Base-by-base conservation (phyloP, 2,113 vertebrate genomes). In the Mystacornis crossleyi region DNA sequence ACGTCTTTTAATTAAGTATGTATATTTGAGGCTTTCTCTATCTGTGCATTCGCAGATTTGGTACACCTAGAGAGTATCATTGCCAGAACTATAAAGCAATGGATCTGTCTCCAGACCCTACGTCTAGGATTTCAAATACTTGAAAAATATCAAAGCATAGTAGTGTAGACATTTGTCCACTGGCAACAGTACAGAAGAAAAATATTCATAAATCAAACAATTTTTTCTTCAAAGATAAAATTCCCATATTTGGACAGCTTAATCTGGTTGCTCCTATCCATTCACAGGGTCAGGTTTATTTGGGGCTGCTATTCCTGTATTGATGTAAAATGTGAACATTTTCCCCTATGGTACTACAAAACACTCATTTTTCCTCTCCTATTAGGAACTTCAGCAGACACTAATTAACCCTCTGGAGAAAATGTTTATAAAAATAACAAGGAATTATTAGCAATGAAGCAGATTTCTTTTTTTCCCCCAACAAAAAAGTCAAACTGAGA, bases 381-480 rank as follows among this genome's bases (percentile, higher is more conserved):
- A 73, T 80, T 74, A 96, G 81, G 71, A 96, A 72, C 74, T 94
- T 93, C 66, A 80, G 62, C 45, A 96, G 93, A 90, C 70, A 91
- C 70, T 97, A 95, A 97, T 95, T 96, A 94, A 95, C 67, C 74
- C 93, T 96, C 93, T 90, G 74, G 96, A 96, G 93, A 95, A 96
- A 96, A 91, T 62, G 13, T 87, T 94, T 90, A 82, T 94, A 88
- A 93, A 94, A 96, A 83, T 90, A 93, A 83, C 57, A 90, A 77
- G 54, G 50, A 95, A 91, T 94, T 93, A 95, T 91, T 75, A 93
- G 50, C 45, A 77, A 79, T 82, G 50, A 96, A 91, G 45, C 6
- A 67, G 57, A 66, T 33, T 48, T 34, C 50, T 43, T 50, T 26
- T 42, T 40, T 38, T 38, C 11, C 31, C 23, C 12, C 21, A n/a